Evolutionary conservation across 2,797 vertebrate species (phyloP), one percentile per base, ranked within the genome.

Genomic region (Tympanoctomys barrerae): DNA sequence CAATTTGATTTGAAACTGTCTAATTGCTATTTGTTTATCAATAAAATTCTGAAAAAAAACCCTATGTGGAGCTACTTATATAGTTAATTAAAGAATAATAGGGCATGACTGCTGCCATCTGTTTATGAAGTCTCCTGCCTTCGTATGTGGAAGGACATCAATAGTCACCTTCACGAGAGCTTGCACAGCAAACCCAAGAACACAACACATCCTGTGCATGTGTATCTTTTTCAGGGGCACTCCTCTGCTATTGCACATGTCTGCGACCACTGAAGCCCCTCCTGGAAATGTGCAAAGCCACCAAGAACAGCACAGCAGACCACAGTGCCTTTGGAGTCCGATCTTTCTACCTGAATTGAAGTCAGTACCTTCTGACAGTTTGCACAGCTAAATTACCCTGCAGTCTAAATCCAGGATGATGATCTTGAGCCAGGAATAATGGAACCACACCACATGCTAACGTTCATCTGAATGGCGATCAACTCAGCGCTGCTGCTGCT

Each of bases 81-180:
- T 80, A 82, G 68, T 86, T 66, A 96, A 93, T 93, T 49, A 75
- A 86, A 71, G n/a, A 82, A 82, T 52, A 90, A 86, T 70, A 71
- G 14, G 22, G 64, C 57, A 68, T 90, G 87, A 96, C 81, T 24
- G 16, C 16, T 88, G 39, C 18, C 82, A 81, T 87, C 75, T 90
- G 31, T 89, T 91, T 85, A 73, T 82, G 91, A 78, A 88, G 46
- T 42, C 5, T 19, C 36, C 26, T 59, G 33, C 5, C 24, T 49
- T 89, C 87, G 39, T 1, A 46, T 54, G 57, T 54, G 21, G 13
- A 33, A 89, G 13, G 33, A 75, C 90, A 83, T 83, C 89, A 89
- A 70, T 22, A 92, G 62, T 75, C 61, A 94, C 62, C 68, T 89
- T 86, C 57, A 80, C 79, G 42, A 54, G 10, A 49, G 57, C 13